Evolutionary conservation across 2,797 vertebrate genomes (phyloP), one percentile per base, ranked within the genome.

Genomic region (Acrocephalus scirpaceus): DNA sequence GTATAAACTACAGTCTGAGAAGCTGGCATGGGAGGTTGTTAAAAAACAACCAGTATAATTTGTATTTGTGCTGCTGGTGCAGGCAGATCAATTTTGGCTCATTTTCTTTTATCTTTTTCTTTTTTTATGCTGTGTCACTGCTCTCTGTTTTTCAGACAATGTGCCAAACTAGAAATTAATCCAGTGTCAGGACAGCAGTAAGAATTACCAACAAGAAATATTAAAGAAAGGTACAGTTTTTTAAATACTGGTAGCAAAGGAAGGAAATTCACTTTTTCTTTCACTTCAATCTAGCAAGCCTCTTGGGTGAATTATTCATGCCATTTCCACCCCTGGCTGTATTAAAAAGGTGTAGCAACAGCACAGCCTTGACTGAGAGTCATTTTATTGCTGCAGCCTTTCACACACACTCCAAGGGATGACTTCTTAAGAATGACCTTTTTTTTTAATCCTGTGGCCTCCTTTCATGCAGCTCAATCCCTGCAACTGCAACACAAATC

Each of bases 101-200:
- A 47, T 60, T 56, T 62, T 29, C 4, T 53, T 86, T 60, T 22
- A 30, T 45, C 36, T 12, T 53, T 51, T 45, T 17, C 27, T 40
- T 42, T 54, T 17, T 44, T 90, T 87, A 34, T 77, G 9, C 73
- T 74, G 29, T 67, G 75, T 82, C 93, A 83, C 34, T 81, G 51
- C 53, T 74, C n/a, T 91, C 61, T 88, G 34, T 77, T 92, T 94
- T 83, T 92, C 82, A 86, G 73, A 77, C 66, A 62, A 34, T 1
- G 2, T 92, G 70, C 38, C 73, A 77, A 92, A 80, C 65, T 84
- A 72, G 26, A 86, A 83, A 90, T 85, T 91, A 95, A 89, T 92
- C 74, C 5, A 10, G 11, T 72, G 53, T 78, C 75, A 88, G 57
- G 40, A 92, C 11, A 94, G 47, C 65, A 54, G 48, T 86, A 57